Evolutionary conservation across 1,140 invertebrate genomes (phyloP), one percentile per base, ranked within the genome.

Genomic region (Dreissena rostriformis): DNA sequence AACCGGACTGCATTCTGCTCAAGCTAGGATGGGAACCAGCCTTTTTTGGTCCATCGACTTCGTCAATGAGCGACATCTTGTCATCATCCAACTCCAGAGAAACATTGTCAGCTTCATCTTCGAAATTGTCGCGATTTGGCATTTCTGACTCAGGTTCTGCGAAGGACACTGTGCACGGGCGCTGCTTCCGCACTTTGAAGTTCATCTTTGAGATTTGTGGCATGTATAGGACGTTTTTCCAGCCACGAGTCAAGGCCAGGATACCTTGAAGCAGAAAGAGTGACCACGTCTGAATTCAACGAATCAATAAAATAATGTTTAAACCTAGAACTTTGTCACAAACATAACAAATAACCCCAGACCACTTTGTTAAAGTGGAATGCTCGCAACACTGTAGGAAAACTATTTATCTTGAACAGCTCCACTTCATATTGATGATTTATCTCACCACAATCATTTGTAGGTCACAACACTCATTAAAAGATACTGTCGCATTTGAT

Each of bases 181-280:
- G 96, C 72, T 95, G 96, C 94, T 97, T 98, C 75, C 91, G 91
- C 14, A 92, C 87, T 81, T 93, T 94, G 90, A 92, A 92, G 63
- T 89, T 88, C 19, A 98, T 97, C 89, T 98, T 97, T 72, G 98
- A 95, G 53, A 98, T 94, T 68, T 98, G 94, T 0, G 98, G 98
- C 87, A 98, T 98, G 91, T 99, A 98, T 2, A 99, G 94, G 6
- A 98, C 97, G 92, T 98, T 98, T 93, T 99, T 99, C 98, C 98
- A 99, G 91, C 99, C 98, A 4, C 98, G 95, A 89, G 97, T 98
- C 24, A 99, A 92, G 66, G 98, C 97, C 91, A 98, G 96, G 24
- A 98, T 96, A n/a, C 57, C 57, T 39, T 61, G 57, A 61, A 61
- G 57, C 57, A 39, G 39, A 39, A 39, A 39, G 39, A 39, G 39